Evolutionary conservation across 2,797 vertebrate genomes (phyloP).

Genomic region (Falco berigora): DNA sequence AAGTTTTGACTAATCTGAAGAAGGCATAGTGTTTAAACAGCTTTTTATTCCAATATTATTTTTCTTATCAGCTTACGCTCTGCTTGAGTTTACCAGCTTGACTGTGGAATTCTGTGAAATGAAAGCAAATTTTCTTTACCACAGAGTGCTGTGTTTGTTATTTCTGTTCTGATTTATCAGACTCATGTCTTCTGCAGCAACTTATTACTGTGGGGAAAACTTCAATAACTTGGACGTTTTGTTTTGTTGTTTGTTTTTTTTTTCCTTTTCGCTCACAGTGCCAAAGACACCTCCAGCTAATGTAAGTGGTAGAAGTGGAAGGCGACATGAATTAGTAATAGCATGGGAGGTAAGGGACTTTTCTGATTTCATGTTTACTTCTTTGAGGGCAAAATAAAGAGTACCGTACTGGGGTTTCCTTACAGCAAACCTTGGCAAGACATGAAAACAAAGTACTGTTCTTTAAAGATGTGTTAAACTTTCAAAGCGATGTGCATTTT

Average conservation of each 20-base stretch:
- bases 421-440: not conserved
- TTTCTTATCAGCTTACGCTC: not conserved
- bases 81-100: not conserved
- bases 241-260: not conserved
- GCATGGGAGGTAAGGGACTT: slow-evolving; percentile 91
- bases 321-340: slow-evolving; percentile 92
- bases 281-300: slow-evolving; percentile 91
- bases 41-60: not conserved
- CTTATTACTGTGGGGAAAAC: not conserved
- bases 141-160: not conserved
- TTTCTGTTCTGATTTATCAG: not conserved
- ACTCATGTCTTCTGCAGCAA: not conserved
- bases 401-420: not conserved
- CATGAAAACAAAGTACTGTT: not conserved
- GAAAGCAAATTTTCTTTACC: not conserved
- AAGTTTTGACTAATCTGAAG: not conserved
- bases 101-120: not conserved
- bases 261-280: slow-evolving; percentile 73
- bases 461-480: not conserved
- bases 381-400: not conserved
- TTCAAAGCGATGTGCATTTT: not conserved
- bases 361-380: not conserved
- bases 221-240: not conserved
- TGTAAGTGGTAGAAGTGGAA: slow-evolving; percentile 92
- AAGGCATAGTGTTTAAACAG: not conserved